Base-by-base conservation (phyloP, 1,140 invertebrate species). In the Lysiphlebus fabarum region DNA sequence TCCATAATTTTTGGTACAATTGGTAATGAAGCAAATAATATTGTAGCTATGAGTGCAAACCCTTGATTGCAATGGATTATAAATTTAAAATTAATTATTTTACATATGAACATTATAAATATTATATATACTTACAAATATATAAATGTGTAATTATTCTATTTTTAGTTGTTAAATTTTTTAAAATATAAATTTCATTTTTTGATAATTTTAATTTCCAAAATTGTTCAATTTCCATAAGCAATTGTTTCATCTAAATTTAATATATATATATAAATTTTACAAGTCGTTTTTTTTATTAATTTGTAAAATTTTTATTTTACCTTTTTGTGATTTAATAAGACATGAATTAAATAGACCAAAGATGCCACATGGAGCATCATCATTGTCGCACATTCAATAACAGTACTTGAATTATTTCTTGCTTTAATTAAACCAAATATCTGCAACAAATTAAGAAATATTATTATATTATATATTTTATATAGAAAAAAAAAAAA, bases 31-130 rank as follows among this genome's bases (percentile, higher is more conserved):
- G 57, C n/a, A 11, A 40, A 62, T 36, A 57, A 36, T 4, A 40
- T 41, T n/a, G 60, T 47, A 41, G 45, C 44, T 7, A 37, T 44
- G 41, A 54, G 58, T 45, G 59, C 42, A 26, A 38, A 53, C 49
- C 26, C 56, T 56, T 62, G 34, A 56, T n/a, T n/a, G n/a, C n/a
- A 58, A 51, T 55, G 49, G 45, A 63, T 65, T 65, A 60, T 53
- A 50, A 40, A 40, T 1, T 44, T 53, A 56, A 34, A 58, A 62
- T 43, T 44, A 48, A 48, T 41, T 45, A 42, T 58, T 58, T 44
- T 54, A 58, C 40, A 58, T 34, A 7, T 57, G n/a, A n/a, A n/a
- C n/a, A n/a, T n/a, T n/a, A n/a, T 50, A 10, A 33, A 54, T 57
- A 45, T 47, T 5, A 8, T 12, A 12, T 0, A 7, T 12, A 41